Evolutionary conservation across 2,113 vertebrate genomes (phyloP), one percentile per base, ranked within the genome.

Genomic region (Halichoeres trimaculatus): DNA sequence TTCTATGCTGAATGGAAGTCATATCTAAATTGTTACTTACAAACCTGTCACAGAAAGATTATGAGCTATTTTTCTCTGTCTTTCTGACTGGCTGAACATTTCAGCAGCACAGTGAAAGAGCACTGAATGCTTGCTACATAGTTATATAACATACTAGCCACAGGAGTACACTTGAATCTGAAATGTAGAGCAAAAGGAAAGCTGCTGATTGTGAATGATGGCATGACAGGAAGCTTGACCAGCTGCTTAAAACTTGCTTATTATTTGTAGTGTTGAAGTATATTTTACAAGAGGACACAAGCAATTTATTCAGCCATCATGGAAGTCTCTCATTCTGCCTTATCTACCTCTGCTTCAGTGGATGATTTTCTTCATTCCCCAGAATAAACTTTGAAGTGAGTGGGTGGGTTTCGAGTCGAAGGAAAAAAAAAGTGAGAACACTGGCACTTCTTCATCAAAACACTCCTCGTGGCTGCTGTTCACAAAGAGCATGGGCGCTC

Each of bases 11-110:
- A 87, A 90, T 81, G 76, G 76, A 81, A 83, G 62, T 65, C 76
- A 50, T 86, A 90, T 88, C 76, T 79, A 80, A 87, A 74, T 87
- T 75, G 85, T 89, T 72, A 81, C 76, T 89, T 83, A 76, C 62
- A 76, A 87, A 80, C 58, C 84, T 81, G 72, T 73, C 81, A 76
- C 64, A 54, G 55, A 88, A 85, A 61, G 80, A 87, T 87, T 76
- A 80, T 69, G 59, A 74, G 62, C 62, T 64, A 56, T 66, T 88
- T 82, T 82, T 71, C 30, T 19, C 45, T 70, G 26, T 52, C 85
- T 88, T 85, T 78, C 74, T 80, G 59, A 78, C 63, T 81, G 74
- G 61, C 58, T 80, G 61, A 83, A 73, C 63, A 80, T 70, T 71
- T 57, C 45, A 43, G 61, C 55, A 48, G 76, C 20, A 58, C 55